A percentile compares a stretch with the other conserved stretches of the same genome.
These are phyloP conservation scores for Hetaerina americana DNA, from an alignment of 1,140 invertebrate species.

Conservation along the genomic window DNA sequence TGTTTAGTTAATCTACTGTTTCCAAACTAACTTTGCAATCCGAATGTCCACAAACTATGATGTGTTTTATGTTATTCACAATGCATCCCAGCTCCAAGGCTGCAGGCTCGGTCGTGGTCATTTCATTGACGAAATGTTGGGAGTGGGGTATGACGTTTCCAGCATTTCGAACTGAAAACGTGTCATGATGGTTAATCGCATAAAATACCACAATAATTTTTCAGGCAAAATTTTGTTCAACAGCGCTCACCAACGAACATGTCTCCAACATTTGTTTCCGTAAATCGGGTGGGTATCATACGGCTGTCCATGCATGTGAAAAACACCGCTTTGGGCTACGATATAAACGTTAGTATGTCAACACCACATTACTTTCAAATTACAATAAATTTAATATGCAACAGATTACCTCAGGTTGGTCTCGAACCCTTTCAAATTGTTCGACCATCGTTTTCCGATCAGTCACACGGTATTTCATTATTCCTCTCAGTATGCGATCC, in stretches of 20 bases:
- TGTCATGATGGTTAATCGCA: conserved; percentile 10
- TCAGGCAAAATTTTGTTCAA: background rate
- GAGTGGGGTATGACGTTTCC: conserved; percentile 85
- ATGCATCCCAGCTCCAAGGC: conserved; percentile 87
- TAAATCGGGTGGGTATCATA: conserved; percentile 91
- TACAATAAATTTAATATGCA: background rate
- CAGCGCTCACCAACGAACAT: conserved; percentile 79
- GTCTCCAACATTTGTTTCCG: conserved; percentile 88
- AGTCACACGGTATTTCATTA: conserved; percentile 72
- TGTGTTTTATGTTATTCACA: conserved; percentile 81
- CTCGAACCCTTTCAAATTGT: conserved; percentile 73
- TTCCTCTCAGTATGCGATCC: conserved; percentile 74
- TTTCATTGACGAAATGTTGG: conserved; percentile 72
- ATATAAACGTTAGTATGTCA: conserved; percentile 17
- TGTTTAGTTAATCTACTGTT: background rate
- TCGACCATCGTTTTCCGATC: conserved; percentile 74
- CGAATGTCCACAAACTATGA: conserved; percentile 93
- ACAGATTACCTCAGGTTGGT: conserved; percentile 68
- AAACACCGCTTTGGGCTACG: conserved; percentile 87
- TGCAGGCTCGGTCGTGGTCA: conserved; percentile 84
- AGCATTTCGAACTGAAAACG: conserved; percentile 75
- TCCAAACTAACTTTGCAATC: conserved; percentile 66
- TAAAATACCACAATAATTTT: background rate
- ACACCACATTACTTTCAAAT: background rate
- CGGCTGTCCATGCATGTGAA: conserved; percentile 96